Percentiles rank a stretch among this genome's conserved stretches.
Conservation (phyloP, 2,888 invertebrate species). For the Xanthostigma xanthostigma region DNA sequence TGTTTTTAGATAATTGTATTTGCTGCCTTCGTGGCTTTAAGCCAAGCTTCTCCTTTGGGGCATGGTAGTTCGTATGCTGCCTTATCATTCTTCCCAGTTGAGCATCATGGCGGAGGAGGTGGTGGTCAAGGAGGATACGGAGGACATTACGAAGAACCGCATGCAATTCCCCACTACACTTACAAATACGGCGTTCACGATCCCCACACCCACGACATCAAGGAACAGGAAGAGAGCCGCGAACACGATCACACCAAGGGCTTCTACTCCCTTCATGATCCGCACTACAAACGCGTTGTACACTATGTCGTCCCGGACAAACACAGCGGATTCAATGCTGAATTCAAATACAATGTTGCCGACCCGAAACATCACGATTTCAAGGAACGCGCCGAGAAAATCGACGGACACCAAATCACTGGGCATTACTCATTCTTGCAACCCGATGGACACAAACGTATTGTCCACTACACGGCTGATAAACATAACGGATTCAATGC, state of each 20-base stretch:
- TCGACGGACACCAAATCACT: conserved; percentile 12
- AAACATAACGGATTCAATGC: conserved; percentile 14
- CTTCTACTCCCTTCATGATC: conserved; percentile 21
- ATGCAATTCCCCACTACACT: conserved; percentile 12
- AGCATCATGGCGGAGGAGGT: no score
- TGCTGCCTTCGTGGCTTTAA: no score
- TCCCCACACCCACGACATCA: conserved; percentile 35
- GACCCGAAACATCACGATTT: conserved; percentile 3
- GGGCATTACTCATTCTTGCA: conserved; percentile 11
- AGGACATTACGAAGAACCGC: no score
- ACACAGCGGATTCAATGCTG: conserved; percentile 11
- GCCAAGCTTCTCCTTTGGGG: no score
- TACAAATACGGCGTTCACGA: conserved; percentile 32
- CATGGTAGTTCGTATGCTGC: no score
- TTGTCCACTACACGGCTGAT: conserved; percentile 17
- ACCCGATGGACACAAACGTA: conserved; percentile 14
- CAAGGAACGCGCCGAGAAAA: conserved; percentile 7
- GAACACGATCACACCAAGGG: conserved; percentile 36
- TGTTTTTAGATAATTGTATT: no score
- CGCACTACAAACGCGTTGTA: conserved; percentile 14
- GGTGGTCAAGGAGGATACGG: no score
- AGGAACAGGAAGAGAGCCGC: conserved; percentile 34
- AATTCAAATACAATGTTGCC: no score
- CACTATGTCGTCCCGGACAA: conserved; percentile 16
- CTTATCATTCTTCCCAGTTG: no score